These are phyloP conservation scores for Mamestra configurata DNA, from an alignment of 1,140 invertebrate species.

Conservation along the genomic window DNA sequence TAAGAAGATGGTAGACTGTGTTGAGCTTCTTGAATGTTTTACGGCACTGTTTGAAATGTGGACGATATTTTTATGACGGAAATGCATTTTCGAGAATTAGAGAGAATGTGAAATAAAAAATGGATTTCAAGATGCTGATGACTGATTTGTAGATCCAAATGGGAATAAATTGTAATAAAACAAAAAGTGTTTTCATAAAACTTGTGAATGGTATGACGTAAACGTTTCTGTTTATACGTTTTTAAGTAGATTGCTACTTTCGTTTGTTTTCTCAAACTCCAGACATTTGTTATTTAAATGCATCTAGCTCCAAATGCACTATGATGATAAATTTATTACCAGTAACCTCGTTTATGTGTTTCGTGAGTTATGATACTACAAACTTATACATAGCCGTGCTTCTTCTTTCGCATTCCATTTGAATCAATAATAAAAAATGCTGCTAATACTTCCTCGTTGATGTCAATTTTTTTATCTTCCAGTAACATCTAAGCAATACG, in stretches of 20 bases:
- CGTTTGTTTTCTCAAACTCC: not conserved
- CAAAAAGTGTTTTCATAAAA: not conserved
- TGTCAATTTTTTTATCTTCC: no score
- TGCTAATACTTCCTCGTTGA: not conserved
- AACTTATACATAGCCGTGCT: not conserved
- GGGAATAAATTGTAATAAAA: not conserved
- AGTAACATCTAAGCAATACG: no score
- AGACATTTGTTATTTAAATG: slow-evolving; percentile 13
- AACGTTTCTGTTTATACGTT: not conserved
- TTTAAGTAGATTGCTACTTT: slow-evolving; percentile 7
- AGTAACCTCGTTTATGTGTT: slow-evolving; percentile 2
- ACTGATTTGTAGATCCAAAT: slow-evolving; percentile 13
- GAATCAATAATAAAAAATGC: not conserved
- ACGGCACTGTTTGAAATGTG: slow-evolving; percentile 16
- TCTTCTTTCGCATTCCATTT: not conserved
- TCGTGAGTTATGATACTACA: not conserved
- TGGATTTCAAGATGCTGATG: not conserved
- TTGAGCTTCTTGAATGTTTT: slow-evolving; percentile 33
- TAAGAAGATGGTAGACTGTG: slow-evolving; percentile 43
- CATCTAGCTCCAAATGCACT: slow-evolving; percentile 5
- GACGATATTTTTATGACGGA: slow-evolving; percentile 24
- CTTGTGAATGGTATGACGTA: not conserved
- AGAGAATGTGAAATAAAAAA: not conserved
- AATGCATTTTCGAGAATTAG: slow-evolving; percentile 25
- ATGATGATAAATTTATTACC: slow-evolving; percentile 26